phyloP scores from a whole-genome alignment of 2,888 invertebrate genomes.

The Xanthorhoe designata region DNA sequence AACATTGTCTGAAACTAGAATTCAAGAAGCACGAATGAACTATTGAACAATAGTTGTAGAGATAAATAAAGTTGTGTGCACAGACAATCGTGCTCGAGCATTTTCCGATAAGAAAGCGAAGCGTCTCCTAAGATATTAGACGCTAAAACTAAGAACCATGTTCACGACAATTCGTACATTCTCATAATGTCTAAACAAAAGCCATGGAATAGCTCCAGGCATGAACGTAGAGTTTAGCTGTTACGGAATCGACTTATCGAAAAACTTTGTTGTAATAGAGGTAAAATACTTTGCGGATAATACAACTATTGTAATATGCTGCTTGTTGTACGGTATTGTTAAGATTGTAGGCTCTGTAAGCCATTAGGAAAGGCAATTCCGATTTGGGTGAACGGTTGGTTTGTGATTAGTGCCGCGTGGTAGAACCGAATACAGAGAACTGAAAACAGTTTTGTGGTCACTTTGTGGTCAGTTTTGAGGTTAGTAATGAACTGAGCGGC shows the following conservation, averaged over 20 bases:
- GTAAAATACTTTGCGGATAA: constrained; percentile 29
- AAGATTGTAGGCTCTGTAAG: constrained; percentile 39
- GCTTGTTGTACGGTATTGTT: constrained; percentile 42
- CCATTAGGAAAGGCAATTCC: constrained; percentile 43
- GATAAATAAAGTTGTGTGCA: constrained; percentile 43
- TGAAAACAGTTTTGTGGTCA: constrained; percentile 32
- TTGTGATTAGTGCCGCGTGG: constrained; percentile 38
- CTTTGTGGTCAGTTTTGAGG: constrained; percentile 19
- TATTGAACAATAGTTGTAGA: constrained; percentile 38
- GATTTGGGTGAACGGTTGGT: constrained; percentile 40
- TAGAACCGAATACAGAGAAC: constrained; percentile 29
- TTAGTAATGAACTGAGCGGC: constrained; percentile 22
- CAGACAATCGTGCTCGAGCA: constrained; percentile 52
- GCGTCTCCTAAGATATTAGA: constrained; percentile 56
- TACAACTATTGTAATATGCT: constrained; percentile 43
- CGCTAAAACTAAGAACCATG: constrained; percentile 56
- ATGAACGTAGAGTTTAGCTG: constrained; percentile 56
- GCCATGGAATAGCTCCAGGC: constrained; percentile 61
- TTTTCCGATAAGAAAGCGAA: constrained; percentile 61
- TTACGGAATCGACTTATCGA: constrained; percentile 64
- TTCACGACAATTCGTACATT: constrained; percentile 69
- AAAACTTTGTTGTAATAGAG: constrained; percentile 52
- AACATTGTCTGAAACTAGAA: constrained; percentile 10
- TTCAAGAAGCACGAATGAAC: constrained; percentile 27
- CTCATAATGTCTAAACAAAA: constrained; percentile 75